Evolutionary conservation across 1,140 invertebrate genomes (phyloP).

Genomic region (Saccostrea cuccullata): DNA sequence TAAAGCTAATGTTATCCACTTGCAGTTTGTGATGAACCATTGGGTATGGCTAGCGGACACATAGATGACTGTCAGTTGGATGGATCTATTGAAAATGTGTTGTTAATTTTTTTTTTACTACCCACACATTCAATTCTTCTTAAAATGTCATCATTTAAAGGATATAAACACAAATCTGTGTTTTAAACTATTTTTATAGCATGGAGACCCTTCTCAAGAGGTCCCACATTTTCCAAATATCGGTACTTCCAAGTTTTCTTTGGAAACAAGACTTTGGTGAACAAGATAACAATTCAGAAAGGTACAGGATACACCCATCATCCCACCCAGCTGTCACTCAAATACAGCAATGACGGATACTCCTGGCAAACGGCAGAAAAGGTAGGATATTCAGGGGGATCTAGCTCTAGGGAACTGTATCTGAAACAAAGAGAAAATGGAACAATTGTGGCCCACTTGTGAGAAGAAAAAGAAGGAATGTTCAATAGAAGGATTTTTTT

Average conservation of each 20-base stretch:
- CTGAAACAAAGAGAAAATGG: no score
- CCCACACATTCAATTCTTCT: neutral
- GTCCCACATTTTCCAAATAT: constrained; percentile 53
- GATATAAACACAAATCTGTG: neutral
- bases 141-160: constrained; percentile 25
- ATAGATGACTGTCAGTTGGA: constrained; percentile 64
- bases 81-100: constrained; percentile 51
- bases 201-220: constrained; percentile 66
- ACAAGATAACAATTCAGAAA: constrained; percentile 54
- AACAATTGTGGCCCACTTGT: no score
- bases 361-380: constrained; percentile 63
- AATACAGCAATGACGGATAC: constrained; percentile 69
- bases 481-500: no score
- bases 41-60: constrained; percentile 59
- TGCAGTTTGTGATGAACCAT: constrained; percentile 43
- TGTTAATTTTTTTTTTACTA: neutral
- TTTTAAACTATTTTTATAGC: constrained; percentile 53
- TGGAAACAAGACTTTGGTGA: constrained; percentile 64
- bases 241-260: constrained; percentile 72
- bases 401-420: no score
- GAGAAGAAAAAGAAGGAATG: no score
- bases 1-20: neutral
- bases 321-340: constrained; percentile 57
- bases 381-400: constrained; percentile 45
- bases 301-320: constrained; percentile 45